Conservation (phyloP, 2,113 vertebrate genomes). For the Charadrius vociferus region DNA sequence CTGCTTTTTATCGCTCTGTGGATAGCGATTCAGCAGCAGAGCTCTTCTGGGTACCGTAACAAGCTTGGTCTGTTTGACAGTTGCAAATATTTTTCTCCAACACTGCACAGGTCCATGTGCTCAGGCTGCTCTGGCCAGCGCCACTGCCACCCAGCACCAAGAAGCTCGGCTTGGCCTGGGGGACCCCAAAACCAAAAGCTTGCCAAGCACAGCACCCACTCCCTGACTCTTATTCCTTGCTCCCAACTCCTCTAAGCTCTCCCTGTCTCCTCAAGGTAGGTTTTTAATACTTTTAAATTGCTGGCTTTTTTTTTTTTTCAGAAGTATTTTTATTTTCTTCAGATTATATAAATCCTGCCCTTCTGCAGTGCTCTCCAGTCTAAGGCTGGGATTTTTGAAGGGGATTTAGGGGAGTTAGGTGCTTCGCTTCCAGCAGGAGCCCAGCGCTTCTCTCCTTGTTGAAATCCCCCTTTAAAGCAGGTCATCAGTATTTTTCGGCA, state of each 20-base stretch:
- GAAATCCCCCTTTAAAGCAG: neutral
- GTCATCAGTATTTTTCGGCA: neutral
- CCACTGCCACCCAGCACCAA: accelerated
- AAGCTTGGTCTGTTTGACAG: neutral
- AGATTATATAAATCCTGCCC: neutral
- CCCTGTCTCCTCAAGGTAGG: neutral
- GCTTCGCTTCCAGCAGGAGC: neutral
- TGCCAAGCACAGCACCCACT: neutral
- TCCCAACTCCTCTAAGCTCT: neutral
- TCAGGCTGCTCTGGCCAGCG: neutral
- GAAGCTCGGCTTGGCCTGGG: neutral
- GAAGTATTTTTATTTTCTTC: neutral
- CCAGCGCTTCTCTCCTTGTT: neutral
- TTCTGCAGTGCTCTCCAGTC: neutral
- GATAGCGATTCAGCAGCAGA: neutral
- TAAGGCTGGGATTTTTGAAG: neutral
- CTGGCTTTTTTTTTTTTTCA: neutral
- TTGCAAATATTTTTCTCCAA: neutral
- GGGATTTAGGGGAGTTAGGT: neutral
- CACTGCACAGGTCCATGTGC: neutral
- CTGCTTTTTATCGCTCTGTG: neutral
- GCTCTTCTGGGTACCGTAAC: neutral
- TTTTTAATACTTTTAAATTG: neutral
- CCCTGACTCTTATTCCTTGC: neutral
- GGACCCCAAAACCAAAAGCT: neutral